Base-by-base conservation (phyloP, 2,113 vertebrate genomes). In the Geococcyx californianus region DNA sequence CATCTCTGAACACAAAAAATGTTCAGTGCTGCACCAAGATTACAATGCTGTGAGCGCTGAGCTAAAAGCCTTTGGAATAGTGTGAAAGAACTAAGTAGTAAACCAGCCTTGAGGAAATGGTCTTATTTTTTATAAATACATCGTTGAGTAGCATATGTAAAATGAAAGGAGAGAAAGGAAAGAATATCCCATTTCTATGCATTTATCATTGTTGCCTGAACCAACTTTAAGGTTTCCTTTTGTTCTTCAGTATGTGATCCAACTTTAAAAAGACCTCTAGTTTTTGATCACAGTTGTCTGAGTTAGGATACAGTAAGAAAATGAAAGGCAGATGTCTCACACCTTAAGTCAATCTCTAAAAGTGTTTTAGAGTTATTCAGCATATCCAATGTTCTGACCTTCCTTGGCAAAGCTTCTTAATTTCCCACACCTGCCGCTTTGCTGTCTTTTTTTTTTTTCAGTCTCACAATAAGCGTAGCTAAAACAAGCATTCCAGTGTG, bases 251-350 rank as follows among this genome's bases (percentile, higher is more conserved):
- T 54, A 59, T 79, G 45, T 36, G 84, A 94, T 72, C 33, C 62
- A 91, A n/a, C 69, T 95, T 95, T 59, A 81, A 84, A 94, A 92
- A 84, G 44, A 56, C 18, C n/a, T 89, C 19, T 54, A 42, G 33
- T 72, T 89, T 95, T 78, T 94, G 68, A 81, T 84, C 3, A 1
- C 28, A 72, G 21, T 75, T 75, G 33, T 84, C 49, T 75, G 45
- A n/a, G 28, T 85, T 88, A 75, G 79, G 81, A 59, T 82, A 82
- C 24, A 64, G 66, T 68, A 40, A 47, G 23, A 94, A 96, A 95
- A 95, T 84, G 44, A 87, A 78, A 89, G 51, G 38, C 88, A 58
- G 70, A 75, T 56, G 45, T 69, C 47, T 90, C 54, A 64, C 26
- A 28, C 66, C 31, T 26, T 69, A 84, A 81, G 36, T 26, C 54